Conservation (phyloP, 2,888 invertebrate genomes). For the Drosophila mettleri region DNA sequence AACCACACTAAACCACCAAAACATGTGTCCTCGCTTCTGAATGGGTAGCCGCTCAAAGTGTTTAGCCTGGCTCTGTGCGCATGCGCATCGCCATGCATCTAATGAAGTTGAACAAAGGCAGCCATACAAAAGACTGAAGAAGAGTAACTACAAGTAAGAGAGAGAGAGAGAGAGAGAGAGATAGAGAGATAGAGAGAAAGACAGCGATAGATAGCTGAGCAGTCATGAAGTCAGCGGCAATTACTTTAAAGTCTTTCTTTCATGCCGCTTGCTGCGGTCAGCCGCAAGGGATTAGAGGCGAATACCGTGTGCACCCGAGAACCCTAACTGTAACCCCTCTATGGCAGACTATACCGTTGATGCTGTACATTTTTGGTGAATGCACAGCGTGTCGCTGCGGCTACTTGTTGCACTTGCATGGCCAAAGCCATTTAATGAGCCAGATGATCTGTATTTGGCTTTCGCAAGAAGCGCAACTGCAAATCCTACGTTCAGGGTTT, state of each 20-base stretch:
- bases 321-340: conserved; percentile 14
- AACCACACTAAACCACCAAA: conserved; percentile 18
- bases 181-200: conserved; percentile 2
- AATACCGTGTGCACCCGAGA: conserved; percentile 4
- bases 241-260: conserved; percentile 64
- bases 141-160: conserved; percentile 27
- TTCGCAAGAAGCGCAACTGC: conserved; percentile 53
- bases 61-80: conserved; percentile 5
- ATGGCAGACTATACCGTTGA: neutral
- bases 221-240: conserved; percentile 79
- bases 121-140: conserved; percentile 5
- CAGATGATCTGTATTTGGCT: conserved; percentile 56
- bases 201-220: conserved; percentile 13
- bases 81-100: conserved; percentile 41
- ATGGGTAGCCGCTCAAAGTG: conserved; percentile 29
- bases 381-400: conserved; percentile 60
- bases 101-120: conserved; percentile 46
- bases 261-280: conserved; percentile 59
- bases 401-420: conserved; percentile 39
- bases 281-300: conserved; percentile 53
- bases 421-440: conserved; percentile 76
- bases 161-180: conserved; percentile 8
- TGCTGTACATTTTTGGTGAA: conserved; percentile 37
- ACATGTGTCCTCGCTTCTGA: conserved; percentile 31
- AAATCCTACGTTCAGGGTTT: conserved; percentile 49